A percentile compares a stretch with the other conserved stretches of the same genome.
These are phyloP conservation scores for Eupithecia abbreviata DNA, from an alignment of 2,888 invertebrate species.

Conservation along the genomic window DNA sequence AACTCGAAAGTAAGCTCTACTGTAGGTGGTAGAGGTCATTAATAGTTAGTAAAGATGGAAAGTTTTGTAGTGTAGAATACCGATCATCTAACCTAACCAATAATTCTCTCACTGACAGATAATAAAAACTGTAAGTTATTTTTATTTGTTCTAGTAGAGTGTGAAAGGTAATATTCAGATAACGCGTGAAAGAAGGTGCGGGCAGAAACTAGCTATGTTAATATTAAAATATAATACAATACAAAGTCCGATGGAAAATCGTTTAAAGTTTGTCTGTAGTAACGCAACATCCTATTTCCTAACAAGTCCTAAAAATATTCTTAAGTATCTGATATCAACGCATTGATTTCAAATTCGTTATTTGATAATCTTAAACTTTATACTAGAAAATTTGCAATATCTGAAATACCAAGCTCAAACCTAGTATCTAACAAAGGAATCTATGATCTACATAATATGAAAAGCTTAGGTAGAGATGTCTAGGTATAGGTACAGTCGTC, in stretches of 20 bases:
- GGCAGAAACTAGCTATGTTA: too few species aligned
- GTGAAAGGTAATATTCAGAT: too few species aligned
- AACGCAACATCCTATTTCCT: not conserved
- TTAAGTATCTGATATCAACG: not conserved
- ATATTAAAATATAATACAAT: too few species aligned
- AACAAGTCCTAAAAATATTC: not conserved
- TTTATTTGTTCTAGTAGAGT: too few species aligned
- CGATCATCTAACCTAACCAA: not conserved
- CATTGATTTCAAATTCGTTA: not conserved
- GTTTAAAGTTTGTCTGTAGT: too few species aligned
- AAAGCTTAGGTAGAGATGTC: not conserved
- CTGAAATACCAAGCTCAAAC: not conserved
- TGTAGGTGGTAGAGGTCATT: not conserved
- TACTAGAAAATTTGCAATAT: not conserved
- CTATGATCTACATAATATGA: not conserved
- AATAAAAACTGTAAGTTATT: not conserved
- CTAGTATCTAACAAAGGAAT: constrained; percentile 2
- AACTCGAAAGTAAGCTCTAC: too few species aligned
- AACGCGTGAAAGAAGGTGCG: too few species aligned
- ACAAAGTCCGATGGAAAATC: too few species aligned
- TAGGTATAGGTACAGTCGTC: not conserved
- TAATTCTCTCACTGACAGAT: not conserved
- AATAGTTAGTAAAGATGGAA: not conserved
- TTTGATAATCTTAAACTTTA: not conserved
- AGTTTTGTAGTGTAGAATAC: not conserved